Evolutionary conservation across 1,140 invertebrate genomes (phyloP).

Genomic region (Diachasma alloeum): DNA sequence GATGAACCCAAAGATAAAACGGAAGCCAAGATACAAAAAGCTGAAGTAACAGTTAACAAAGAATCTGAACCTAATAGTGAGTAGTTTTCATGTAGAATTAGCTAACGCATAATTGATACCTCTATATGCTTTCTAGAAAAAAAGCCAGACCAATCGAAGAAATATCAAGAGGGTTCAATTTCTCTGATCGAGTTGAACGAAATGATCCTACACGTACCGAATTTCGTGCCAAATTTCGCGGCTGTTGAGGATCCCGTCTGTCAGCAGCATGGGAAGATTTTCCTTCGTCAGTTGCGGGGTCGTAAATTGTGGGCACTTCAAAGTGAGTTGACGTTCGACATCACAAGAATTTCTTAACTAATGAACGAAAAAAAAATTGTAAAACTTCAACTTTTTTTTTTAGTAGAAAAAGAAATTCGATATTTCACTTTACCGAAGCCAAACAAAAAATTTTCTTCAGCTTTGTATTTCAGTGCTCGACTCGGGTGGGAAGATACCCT

Average conservation of each 20-base stretch:
- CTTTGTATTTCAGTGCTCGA: conserved; percentile 71
- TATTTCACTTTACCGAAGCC: background rate
- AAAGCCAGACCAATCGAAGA: conserved; percentile 38
- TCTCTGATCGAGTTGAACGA: conserved; percentile 57
- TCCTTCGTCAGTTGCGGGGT: conserved; percentile 71
- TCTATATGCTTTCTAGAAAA: conserved; percentile 42
- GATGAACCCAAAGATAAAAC: background rate
- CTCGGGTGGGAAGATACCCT: conserved; percentile 74
- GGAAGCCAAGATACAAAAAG: background rate
- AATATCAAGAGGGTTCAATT: conserved; percentile 40
- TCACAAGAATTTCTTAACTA: background rate
- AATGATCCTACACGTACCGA: conserved; percentile 67
- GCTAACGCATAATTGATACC: background rate
- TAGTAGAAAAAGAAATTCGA: background rate
- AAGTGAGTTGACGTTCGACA: conserved; percentile 65
- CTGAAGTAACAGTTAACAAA: conserved; percentile 6
- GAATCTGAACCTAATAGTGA: conserved; percentile 3
- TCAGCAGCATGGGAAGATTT: conserved; percentile 73
- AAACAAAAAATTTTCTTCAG: conserved; percentile 33
- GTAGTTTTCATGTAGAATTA: background rate
- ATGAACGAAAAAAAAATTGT: too few relatives aligned
- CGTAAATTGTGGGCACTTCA: conserved; percentile 75
- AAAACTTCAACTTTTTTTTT: background rate
- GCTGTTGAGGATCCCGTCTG: conserved; percentile 70
- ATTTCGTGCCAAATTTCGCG: conserved; percentile 73